Evolutionary conservation across 2,113 vertebrate species (phyloP).

Genomic region (Anhinga rufa): DNA sequence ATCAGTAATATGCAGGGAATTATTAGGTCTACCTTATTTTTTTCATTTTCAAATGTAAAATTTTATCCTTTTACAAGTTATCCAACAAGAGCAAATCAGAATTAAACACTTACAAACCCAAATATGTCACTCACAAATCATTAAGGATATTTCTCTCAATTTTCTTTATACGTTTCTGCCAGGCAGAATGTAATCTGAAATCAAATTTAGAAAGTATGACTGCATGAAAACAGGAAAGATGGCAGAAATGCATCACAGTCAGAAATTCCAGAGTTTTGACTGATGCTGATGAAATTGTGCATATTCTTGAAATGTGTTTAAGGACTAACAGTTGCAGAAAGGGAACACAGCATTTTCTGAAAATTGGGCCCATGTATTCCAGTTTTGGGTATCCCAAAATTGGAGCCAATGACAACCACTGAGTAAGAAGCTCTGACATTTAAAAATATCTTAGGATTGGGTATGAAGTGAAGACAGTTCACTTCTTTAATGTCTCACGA

Average conservation of each 20-base stretch:
- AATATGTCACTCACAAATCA: background rate
- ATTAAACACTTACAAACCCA: background rate
- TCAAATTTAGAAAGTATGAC: background rate
- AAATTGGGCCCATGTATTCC: background rate
- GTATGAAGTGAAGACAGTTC: background rate
- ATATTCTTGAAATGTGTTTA: background rate
- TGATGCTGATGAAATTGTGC: background rate
- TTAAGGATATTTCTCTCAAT: background rate
- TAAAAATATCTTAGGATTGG: background rate
- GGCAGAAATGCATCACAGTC: background rate
- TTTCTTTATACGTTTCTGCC: background rate
- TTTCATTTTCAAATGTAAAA: background rate
- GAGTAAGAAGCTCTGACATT: background rate
- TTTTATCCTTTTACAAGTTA: background rate
- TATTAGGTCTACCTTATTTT: background rate
- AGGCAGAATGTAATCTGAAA: background rate
- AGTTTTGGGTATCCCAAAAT: background rate
- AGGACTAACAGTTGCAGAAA: background rate
- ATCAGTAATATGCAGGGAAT: background rate
- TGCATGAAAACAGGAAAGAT: background rate
- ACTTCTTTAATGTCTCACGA: background rate
- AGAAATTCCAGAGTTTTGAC: background rate
- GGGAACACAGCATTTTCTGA: background rate
- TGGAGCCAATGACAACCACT: background rate
- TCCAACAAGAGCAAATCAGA: background rate